Conservation (phyloP, 2,113 vertebrate species). For the Pseudolaguvia tuberculata region DNA sequence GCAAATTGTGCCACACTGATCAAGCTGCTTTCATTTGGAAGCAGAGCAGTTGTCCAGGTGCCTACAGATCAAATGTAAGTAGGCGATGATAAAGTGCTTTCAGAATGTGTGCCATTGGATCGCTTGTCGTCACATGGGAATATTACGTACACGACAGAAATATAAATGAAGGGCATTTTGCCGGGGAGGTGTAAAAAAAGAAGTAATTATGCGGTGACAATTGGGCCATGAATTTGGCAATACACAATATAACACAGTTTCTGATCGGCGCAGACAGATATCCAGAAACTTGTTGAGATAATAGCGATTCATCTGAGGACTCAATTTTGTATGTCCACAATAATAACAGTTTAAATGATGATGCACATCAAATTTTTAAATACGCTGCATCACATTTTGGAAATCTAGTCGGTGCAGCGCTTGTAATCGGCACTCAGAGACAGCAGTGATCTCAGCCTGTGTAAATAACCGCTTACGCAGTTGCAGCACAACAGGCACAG, state of each 20-base stretch:
- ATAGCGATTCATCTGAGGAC: conserved; percentile 25
- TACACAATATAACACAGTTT: neutral
- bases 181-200: neutral
- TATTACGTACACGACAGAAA: conserved; percentile 11
- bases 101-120: neutral
- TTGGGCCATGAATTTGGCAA: conserved; percentile 7
- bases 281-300: conserved; percentile 23
- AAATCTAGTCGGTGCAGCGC: conserved; percentile 13
- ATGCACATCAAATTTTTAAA: conserved; percentile 14
- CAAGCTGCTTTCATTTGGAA: conserved; percentile 7
- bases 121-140: conserved; percentile 18
- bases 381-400: conserved; percentile 27
- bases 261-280: conserved; percentile 18
- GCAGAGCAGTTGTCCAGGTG: conserved; percentile 1
- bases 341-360: conserved; percentile 31
- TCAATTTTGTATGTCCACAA: conserved; percentile 6
- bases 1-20: neutral
- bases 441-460: neutral
- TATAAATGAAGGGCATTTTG: conserved; percentile 30
- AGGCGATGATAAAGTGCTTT: neutral
- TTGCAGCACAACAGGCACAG: neutral
- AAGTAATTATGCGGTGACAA: conserved; percentile 5
- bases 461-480: conserved; percentile 19
- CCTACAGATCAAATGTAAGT: conserved; percentile 19
- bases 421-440: conserved; percentile 35